A percentile compares a stretch with the other conserved stretches of the same genome.
Evolutionary conservation across 2,888 invertebrate genomes (phyloP).

Genomic region (Athalia cordata): DNA sequence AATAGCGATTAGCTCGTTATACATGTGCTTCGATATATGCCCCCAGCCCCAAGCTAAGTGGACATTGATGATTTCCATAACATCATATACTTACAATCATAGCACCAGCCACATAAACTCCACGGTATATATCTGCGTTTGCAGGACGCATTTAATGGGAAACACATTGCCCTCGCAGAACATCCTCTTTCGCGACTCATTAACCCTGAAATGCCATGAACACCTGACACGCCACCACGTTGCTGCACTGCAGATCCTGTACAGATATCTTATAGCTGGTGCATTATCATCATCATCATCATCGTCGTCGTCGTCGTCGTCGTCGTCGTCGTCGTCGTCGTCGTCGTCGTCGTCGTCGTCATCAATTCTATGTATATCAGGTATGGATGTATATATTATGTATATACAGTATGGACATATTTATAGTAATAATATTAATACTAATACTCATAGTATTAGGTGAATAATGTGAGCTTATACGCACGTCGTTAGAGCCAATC

Average conservation of each 20-base stretch:
- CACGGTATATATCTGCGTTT: background rate
- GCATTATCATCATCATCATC: no score
- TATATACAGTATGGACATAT: no score
- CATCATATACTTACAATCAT: background rate
- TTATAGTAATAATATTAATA: no score
- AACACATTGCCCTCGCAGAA: conserved; percentile 46
- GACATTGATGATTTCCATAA: conserved; percentile 14
- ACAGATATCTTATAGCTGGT: no score
- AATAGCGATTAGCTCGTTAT: conserved; percentile 42
- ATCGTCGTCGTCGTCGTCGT: no score
- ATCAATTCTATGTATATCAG: no score
- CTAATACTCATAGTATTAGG: no score
- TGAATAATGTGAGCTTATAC: no score
- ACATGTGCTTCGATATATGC: background rate
- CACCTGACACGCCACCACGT: conserved; percentile 12
- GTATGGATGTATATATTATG: no score
- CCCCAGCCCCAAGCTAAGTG: background rate
- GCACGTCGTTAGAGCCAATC: no score
- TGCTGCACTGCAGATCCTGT: background rate
- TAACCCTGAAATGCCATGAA: conserved; percentile 35
- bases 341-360: no score
- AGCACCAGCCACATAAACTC: conserved; percentile 24
- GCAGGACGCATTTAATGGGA: conserved; percentile 28
- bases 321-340: no score
- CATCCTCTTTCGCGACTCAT: conserved; percentile 50